These are phyloP conservation scores for Blera fallax DNA, from an alignment of 2,888 invertebrate species.

Conservation along the genomic window DNA sequence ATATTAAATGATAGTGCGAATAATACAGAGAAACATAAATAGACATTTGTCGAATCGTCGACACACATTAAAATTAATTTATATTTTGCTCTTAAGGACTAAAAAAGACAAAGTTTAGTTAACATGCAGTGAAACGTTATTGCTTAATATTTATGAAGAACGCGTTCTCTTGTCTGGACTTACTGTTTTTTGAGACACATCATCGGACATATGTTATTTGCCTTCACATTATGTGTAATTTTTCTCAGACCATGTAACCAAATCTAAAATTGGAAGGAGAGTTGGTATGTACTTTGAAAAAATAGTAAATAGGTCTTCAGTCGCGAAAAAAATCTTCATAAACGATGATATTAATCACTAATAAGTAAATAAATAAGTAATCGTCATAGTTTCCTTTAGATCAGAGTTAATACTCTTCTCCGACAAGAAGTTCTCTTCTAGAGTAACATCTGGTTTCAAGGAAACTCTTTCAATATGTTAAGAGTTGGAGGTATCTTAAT, in stretches of 20 bases:
- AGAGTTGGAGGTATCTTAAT: conserved; percentile 39
- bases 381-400: neutral
- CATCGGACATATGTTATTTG: conserved; percentile 99
- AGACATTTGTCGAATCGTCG: neutral
- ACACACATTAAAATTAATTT: neutral
- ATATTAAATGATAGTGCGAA: neutral
- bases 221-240: conserved; percentile 99
- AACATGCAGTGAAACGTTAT: conserved; percentile 41
- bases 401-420: neutral
- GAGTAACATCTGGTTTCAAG: conserved; percentile 33
- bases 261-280: conserved; percentile 85
- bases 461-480: conserved; percentile 26
- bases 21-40: conserved; percentile 17
- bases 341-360: neutral
- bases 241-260: conserved; percentile 97
- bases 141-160: neutral
- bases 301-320: neutral
- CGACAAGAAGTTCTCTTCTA: neutral
- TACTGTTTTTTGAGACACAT: conserved; percentile 99
- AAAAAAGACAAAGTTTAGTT: conserved; percentile 11
- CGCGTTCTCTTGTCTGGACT: conserved; percentile 83
- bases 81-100: neutral
- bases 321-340: neutral
- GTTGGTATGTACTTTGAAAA: neutral
- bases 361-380: conserved; percentile 4